Evolutionary conservation across 37 sponge, comb jelly and placozoan genomes (phyloP).

Genomic region (Haliclona indistincta): DNA sequence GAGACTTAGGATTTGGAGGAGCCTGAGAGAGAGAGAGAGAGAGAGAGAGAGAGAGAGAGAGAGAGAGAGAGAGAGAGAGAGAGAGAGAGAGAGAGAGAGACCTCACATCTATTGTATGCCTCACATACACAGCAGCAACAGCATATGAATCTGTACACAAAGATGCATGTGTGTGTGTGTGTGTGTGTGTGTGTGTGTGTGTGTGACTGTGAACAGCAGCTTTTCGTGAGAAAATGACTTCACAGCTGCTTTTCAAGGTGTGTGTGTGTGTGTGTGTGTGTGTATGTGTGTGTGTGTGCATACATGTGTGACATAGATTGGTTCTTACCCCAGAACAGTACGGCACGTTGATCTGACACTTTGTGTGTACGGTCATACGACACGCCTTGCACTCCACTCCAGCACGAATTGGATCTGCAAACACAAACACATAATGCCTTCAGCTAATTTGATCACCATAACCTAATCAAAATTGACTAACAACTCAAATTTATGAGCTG

Average conservation of each 20-base stretch:
- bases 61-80: not conserved
- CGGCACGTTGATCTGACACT: constrained; percentile 66
- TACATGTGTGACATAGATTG: constrained; percentile 10
- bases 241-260: no score
- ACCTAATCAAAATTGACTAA: no score
- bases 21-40: not conserved
- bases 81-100: not conserved
- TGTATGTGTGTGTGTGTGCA: constrained; percentile 33
- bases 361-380: constrained; percentile 60
- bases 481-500: no score
- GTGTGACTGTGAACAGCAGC: no score
- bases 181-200: no score
- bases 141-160: no score
- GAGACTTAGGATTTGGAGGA: constrained; percentile 1
- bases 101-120: no score
- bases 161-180: no score
- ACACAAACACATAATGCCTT: not conserved
- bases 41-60: not conserved
- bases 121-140: no score
- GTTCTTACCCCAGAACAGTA: constrained; percentile 60
- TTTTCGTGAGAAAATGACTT: no score
- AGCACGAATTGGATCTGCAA: constrained; percentile 40
- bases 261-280: constrained; percentile 30
- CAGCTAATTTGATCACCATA: no score
- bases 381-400: constrained; percentile 70